Conservation (phyloP, 2,888 invertebrate species). For the Tachina grossa region DNA sequence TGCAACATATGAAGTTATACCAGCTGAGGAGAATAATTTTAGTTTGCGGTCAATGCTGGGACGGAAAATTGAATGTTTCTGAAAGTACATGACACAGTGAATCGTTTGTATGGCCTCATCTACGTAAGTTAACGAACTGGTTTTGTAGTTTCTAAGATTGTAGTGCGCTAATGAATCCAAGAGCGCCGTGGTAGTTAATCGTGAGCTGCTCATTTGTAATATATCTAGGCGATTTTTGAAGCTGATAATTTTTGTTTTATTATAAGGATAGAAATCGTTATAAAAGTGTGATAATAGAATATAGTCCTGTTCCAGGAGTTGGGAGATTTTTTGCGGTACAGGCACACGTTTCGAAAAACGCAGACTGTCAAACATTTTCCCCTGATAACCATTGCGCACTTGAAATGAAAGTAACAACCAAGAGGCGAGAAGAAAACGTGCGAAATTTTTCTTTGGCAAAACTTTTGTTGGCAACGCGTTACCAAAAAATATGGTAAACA, state of each 20-base stretch:
- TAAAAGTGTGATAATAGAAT: slow-evolving; percentile 71
- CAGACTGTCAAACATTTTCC: slow-evolving; percentile 78
- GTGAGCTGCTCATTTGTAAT: slow-evolving; percentile 49
- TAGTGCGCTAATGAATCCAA: slow-evolving; percentile 75
- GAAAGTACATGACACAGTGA: slow-evolving; percentile 76
- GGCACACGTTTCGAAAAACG: slow-evolving; percentile 72
- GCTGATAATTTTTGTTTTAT: slow-evolving; percentile 71
- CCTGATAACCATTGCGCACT: slow-evolving; percentile 79
- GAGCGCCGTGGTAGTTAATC: slow-evolving; percentile 66
- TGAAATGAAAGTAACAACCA: slow-evolving; percentile 78
- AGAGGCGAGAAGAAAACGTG: slow-evolving; percentile 75
- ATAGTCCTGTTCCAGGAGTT: slow-evolving; percentile 73
- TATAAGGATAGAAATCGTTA: slow-evolving; percentile 74
- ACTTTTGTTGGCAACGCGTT: slow-evolving; percentile 72
- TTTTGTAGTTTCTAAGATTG: slow-evolving; percentile 71
- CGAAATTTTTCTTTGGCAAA: slow-evolving; percentile 73
- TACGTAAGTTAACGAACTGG: slow-evolving; percentile 74
- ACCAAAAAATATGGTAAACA: slow-evolving; percentile 74
- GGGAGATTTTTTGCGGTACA: slow-evolving; percentile 73
- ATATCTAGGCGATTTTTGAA: slow-evolving; percentile 58
- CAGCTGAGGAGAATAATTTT: slow-evolving; percentile 74
- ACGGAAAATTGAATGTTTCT: slow-evolving; percentile 75
- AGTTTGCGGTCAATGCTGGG: slow-evolving; percentile 75
- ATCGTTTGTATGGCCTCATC: slow-evolving; percentile 75
- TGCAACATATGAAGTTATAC: slow-evolving; percentile 72